Evolutionary conservation across 2,888 invertebrate species (phyloP).

Genomic region (Heliconius aoede): DNA sequence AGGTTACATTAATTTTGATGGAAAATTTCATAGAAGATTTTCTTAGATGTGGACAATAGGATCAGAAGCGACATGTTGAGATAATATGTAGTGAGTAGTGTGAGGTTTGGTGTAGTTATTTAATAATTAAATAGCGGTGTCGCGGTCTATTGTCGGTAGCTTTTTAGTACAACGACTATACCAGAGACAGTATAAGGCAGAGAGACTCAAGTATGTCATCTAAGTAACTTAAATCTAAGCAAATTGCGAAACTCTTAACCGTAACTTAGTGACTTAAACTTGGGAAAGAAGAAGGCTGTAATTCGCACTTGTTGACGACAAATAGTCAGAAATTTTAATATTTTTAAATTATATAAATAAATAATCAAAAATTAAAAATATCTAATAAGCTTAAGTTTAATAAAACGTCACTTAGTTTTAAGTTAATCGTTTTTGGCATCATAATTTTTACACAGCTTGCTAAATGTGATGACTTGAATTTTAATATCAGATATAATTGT

Average conservation of each 20-base stretch:
- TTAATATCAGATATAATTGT: no score
- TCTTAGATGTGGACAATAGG: constrained; percentile 16
- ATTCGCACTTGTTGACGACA: no score
- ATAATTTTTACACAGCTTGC: no score
- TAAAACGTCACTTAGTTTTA: no score
- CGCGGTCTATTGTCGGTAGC: neutral
- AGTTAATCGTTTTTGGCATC: no score
- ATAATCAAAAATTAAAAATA: no score
- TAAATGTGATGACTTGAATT: no score
- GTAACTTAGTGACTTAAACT: neutral
- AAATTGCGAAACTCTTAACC: neutral
- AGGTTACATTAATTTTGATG: neutral
- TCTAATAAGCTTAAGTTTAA: no score
- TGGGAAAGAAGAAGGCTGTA: neutral
- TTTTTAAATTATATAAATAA: no score
- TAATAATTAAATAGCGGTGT: neutral
- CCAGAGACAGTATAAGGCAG: neutral
- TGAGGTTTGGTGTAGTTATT: neutral
- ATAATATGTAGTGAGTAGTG: constrained; percentile 14
- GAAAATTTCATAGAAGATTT: constrained; percentile 24
- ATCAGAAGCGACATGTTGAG: constrained; percentile 15
- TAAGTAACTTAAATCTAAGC: neutral
- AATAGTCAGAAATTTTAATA: no score
- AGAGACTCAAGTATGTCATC: no score
- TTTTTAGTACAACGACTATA: neutral